Percentiles rank a stretch among this genome's conserved stretches.
These are phyloP conservation scores for Cyphomyrus plagiostoma DNA, from an alignment of 2,113 vertebrate species.

Conservation along the genomic window DNA sequence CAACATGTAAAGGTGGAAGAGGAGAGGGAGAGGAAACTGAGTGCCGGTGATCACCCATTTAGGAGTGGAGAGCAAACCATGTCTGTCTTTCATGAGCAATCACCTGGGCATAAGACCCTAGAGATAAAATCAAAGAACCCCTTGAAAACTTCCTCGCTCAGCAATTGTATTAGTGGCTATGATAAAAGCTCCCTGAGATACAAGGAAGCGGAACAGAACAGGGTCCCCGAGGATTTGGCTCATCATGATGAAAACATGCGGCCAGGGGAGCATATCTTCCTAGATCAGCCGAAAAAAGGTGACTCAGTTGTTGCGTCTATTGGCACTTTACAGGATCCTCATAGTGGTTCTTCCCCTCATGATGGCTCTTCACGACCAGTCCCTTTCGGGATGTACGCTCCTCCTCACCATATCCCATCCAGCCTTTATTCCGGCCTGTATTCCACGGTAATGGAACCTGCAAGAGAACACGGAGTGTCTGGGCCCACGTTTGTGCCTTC, in stretches of 20 bases:
- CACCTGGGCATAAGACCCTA: constrained; percentile 28
- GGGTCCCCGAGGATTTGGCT: constrained; percentile 57
- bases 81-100: constrained; percentile 56
- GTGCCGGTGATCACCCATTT: constrained; percentile 47
- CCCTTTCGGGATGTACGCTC: constrained; percentile 50
- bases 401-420: constrained; percentile 58
- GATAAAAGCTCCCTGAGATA: constrained; percentile 49
- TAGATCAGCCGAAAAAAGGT: constrained; percentile 60
- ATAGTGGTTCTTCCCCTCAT: constrained; percentile 64
- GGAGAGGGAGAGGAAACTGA: constrained; percentile 62
- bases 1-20: constrained; percentile 69
- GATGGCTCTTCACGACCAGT: constrained; percentile 39
- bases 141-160: constrained; percentile 56
- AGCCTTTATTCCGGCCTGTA: constrained; percentile 66
- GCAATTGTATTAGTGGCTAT: constrained; percentile 57
- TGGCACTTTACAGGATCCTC: constrained; percentile 66
- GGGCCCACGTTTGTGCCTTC: constrained; percentile 95
- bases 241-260: constrained; percentile 66
- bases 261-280: constrained; percentile 49
- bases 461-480: constrained; percentile 83
- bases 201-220: constrained; percentile 64
- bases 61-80: constrained; percentile 55
- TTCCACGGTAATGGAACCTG: constrained; percentile 66
- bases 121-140: constrained; percentile 69
- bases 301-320: constrained; percentile 62